These are phyloP conservation scores for Trididemnum nubilum DNA, from an alignment of 23 tunicate species.

Conservation along the genomic window DNA sequence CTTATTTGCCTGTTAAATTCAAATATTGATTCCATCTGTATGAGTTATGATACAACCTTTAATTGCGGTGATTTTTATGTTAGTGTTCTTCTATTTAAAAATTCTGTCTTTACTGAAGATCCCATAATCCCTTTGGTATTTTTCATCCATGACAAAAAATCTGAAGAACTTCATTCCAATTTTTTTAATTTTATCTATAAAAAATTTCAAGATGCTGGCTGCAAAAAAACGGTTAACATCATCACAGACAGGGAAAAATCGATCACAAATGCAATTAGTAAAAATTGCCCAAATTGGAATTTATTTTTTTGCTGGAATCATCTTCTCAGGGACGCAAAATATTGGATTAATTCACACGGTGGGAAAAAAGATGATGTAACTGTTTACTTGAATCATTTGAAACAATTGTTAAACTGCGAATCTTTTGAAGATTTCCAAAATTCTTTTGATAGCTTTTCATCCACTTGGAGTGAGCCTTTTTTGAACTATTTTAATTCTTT, in stretches of 20 bases:
- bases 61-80: constrained; percentile 32
- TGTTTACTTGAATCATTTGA: not conserved
- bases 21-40: not conserved
- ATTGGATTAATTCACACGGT: not conserved
- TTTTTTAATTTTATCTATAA: too few species aligned
- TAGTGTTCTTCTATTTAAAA: not conserved
- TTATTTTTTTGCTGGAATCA: not conserved
- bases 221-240: not conserved
- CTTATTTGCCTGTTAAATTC: not conserved
- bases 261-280: not conserved
- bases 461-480: not conserved
- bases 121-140: not conserved
- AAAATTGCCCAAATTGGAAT: not conserved
- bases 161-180: not conserved
- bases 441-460: not conserved
- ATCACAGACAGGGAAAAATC: constrained; percentile 4
- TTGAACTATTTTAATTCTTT: not conserved
- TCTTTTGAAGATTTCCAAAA: not conserved
- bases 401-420: not conserved
- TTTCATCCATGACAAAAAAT: not conserved
- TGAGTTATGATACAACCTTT: constrained; percentile 19
- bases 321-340: not conserved
- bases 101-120: not conserved
- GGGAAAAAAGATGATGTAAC: not conserved
- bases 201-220: not conserved